Percentiles rank a stretch among this genome's conserved stretches.
phyloP scores from a whole-genome alignment of 2,888 invertebrate species.

The Caenorhabditis uteleia region DNA sequence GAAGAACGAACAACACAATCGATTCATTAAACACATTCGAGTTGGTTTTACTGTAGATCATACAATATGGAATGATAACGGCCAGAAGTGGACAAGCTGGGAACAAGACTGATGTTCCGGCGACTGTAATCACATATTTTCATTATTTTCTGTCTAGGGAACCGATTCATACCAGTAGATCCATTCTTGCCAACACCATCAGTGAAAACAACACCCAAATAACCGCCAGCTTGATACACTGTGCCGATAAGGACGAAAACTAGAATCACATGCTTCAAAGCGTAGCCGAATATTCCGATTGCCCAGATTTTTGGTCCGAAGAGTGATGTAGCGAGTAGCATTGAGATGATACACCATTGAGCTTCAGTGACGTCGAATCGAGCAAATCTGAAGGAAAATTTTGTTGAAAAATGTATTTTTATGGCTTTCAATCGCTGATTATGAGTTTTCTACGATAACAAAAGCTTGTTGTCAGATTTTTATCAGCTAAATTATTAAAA shows the following conservation, averaged over 20 bases:
- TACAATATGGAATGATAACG: conserved; percentile 87
- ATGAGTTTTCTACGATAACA: too few species aligned
- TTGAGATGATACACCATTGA: conserved; percentile 87
- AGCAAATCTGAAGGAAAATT: too few species aligned
- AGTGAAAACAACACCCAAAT: conserved; percentile 71
- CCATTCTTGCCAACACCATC: conserved; percentile 98
- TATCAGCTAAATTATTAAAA: too few species aligned
- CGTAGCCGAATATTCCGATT: conserved; percentile 66
- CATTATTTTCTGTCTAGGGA: conserved; percentile 69
- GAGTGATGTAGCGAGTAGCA: conserved; percentile 84
- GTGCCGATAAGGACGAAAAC: conserved; percentile 53
- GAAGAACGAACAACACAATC: conserved; percentile 88
- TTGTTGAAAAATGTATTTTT: too few species aligned
- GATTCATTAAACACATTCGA: conserved; percentile 77
- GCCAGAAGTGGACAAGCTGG: conserved; percentile 91
- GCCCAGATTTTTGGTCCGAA: conserved; percentile 89
- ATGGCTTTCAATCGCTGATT: too few species aligned
- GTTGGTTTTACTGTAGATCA: conserved; percentile 86
- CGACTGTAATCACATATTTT: conserved; percentile 22
- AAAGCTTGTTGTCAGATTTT: too few species aligned
- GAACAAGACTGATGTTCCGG: conserved; percentile 80
- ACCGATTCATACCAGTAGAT: conserved; percentile 96
- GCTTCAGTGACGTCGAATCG: conserved; percentile 91
- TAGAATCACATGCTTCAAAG: conserved; percentile 65
- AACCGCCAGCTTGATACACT: conserved; percentile 59